Evolutionary conservation across 2,888 invertebrate species (phyloP), one percentile per base, ranked within the genome.

Genomic region (Lymantria dispar): DNA sequence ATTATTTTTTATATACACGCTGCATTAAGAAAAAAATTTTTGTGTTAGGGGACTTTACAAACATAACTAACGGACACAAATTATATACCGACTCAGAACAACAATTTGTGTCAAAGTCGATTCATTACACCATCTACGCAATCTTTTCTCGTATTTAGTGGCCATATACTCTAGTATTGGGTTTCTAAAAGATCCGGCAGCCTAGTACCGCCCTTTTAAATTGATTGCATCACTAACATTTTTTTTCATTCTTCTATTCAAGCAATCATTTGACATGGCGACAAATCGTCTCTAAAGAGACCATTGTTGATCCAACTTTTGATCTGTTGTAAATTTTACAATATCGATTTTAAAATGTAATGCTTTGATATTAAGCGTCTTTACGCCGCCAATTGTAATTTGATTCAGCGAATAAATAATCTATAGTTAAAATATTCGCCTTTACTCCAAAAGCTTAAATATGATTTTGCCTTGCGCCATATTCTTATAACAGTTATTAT

Each of bases 181-280:
- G 61, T 74, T 74, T 57, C 62, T 66, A 78, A 78, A 72, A 60
- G 60, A 54, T 48, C 56, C 56, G 10, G 45, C 43, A 50, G 53
- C 61, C 56, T 60, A 54, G 72, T 67, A 74, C 82, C 88, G 83
- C 88, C 89, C 78, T 56, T 80, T 78, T 87, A 87, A 40, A 87
- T 85, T 83, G 85, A 87, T 89, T 89, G 88, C 87, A 81, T 86
- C 85, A 89, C 84, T 80, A 79, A 63, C 65, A 55, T 75, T 22
- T 77, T 77, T 68, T 60, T 33, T 66, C 68, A 68, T 56, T 68
- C 71, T 72, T 22, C 5, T 76, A 80, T 73, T 71, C 71, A 72
- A 52, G 60, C 69, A 68, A 68, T 73, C 79, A 75, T 85, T 85
- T 80, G 84, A 83, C 80, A 82, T 80, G 81, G 86, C 85, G 85